phyloP scores from a whole-genome alignment of 2,113 vertebrate species.

The Clupea harengus region DNA sequence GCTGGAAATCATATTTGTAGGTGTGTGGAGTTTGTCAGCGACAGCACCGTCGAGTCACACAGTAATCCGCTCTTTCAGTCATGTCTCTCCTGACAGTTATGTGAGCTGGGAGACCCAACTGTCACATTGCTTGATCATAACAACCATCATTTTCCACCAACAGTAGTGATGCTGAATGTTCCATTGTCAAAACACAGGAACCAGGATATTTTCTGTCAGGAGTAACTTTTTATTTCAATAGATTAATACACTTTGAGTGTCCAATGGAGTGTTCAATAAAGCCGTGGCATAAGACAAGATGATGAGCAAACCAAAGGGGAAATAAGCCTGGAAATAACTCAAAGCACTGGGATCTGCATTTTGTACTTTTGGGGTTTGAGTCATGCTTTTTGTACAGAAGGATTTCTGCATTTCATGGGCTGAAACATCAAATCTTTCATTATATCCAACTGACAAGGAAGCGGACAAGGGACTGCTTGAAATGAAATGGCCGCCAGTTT shows the following conservation, averaged over 20 bases:
- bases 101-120: neutral
- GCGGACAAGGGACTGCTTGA: neutral
- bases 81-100: neutral
- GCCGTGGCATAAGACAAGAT: neutral
- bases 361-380: neutral
- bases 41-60: neutral
- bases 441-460: neutral
- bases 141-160: neutral
- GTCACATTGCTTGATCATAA: neutral
- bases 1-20: neutral
- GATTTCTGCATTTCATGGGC: too few relatives aligned
- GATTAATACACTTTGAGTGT: neutral
- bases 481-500: neutral
- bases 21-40: neutral
- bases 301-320: neutral
- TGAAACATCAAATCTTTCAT: neutral
- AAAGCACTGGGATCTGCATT: neutral
- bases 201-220: neutral
- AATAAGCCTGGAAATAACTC: neutral
- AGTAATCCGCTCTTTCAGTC: neutral
- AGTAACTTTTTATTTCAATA: neutral
- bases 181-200: neutral
- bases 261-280: neutral
- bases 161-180: neutral
- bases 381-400: neutral